These are phyloP conservation scores for Melipona quadrifasciata DNA, from an alignment of 1,140 invertebrate species.

Conservation along the genomic window DNA sequence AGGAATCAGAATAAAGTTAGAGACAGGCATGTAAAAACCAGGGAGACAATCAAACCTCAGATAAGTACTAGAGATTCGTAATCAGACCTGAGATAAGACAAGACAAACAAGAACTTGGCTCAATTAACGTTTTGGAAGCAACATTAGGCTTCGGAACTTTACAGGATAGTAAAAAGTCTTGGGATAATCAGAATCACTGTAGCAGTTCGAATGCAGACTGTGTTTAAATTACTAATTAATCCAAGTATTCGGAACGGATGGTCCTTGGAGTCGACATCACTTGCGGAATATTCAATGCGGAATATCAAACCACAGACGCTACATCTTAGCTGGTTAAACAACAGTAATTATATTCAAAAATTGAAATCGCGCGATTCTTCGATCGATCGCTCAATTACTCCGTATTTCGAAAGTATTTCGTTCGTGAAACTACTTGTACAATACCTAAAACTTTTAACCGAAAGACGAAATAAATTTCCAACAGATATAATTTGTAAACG, in stretches of 20 bases:
- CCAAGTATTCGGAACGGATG: not conserved
- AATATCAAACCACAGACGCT: not conserved
- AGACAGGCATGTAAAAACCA: not conserved
- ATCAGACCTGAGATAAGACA: not conserved
- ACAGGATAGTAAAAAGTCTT: not conserved
- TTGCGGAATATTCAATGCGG: not conserved
- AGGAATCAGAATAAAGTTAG: not conserved
- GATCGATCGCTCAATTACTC: not conserved
- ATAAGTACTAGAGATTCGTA: not conserved
- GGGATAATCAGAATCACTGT: not conserved
- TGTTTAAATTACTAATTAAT: not conserved
- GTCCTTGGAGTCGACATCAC: not conserved
- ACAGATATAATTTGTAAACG: too few species aligned
- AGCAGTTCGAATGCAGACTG: not conserved
- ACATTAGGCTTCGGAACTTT: not conserved
- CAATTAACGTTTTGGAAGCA: not conserved
- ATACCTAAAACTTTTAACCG: too few species aligned
- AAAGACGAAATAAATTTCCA: too few species aligned
- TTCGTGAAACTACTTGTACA: too few species aligned
- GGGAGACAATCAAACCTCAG: not conserved
- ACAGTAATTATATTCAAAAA: not conserved
- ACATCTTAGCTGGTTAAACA: not conserved
- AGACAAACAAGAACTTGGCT: not conserved
- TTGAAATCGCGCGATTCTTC: not conserved
- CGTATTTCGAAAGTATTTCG: not conserved